These are phyloP conservation scores for Lithophane socia DNA, from an alignment of 2,888 invertebrate genomes.

Conservation along the genomic window DNA sequence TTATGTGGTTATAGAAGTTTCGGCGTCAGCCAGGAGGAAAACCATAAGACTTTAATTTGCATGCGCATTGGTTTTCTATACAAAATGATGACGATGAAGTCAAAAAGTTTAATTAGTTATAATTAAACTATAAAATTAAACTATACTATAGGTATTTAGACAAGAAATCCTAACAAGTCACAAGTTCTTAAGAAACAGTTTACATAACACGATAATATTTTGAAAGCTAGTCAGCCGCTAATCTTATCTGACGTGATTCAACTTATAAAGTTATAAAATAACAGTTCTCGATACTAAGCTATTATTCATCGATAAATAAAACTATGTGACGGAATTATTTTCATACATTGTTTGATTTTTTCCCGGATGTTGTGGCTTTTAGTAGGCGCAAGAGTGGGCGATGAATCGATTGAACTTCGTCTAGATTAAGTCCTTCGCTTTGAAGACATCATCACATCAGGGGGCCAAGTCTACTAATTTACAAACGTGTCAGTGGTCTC, in stretches of 20 bases:
- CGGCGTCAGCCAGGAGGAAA: background rate
- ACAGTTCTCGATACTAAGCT: slow-evolving; percentile 36
- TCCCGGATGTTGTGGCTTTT: slow-evolving; percentile 47
- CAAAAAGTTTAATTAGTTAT: background rate
- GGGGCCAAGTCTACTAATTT: too few relatives aligned
- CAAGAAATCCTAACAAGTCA: background rate
- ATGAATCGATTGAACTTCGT: background rate
- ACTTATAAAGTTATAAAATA: slow-evolving; percentile 34
- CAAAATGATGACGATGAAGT: background rate
- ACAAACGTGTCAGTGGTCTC: too few relatives aligned
- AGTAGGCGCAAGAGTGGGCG: slow-evolving; percentile 12
- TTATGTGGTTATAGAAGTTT: background rate
- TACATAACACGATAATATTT: slow-evolving; percentile 13
- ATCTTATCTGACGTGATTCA: slow-evolving; percentile 59
- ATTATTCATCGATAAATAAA: slow-evolving; percentile 58
- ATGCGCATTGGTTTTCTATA: background rate
- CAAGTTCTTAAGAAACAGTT: slow-evolving; percentile 7
- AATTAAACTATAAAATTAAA: too few relatives aligned
- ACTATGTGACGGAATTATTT: slow-evolving; percentile 45
- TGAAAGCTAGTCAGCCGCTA: slow-evolving; percentile 25
- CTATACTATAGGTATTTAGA: background rate
- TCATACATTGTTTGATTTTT: slow-evolving; percentile 39
- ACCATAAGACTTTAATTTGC: background rate
- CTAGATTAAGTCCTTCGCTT: background rate
- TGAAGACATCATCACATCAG: background rate